Percentiles rank a stretch among this genome's conserved stretches.
These are phyloP conservation scores for Thripadectes ignobilis DNA, from an alignment of 2,797 vertebrate species.

Conservation along the genomic window DNA sequence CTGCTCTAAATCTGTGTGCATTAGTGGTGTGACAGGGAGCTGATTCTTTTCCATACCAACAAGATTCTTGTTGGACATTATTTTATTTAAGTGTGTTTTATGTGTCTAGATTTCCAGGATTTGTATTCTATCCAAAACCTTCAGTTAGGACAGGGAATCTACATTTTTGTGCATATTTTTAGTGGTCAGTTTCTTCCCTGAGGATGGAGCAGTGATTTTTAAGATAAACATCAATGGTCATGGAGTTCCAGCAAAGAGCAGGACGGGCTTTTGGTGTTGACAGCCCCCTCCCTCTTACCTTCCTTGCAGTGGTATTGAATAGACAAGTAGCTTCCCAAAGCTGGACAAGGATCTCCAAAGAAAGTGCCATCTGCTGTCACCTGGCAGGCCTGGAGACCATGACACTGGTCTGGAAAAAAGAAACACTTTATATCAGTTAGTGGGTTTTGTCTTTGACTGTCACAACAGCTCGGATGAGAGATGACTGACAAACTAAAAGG, in stretches of 20 bases:
- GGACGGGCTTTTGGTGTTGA: background rate
- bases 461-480: background rate
- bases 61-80: background rate
- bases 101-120: background rate
- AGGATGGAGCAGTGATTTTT: background rate
- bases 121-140: background rate
- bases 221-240: background rate
- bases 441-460: background rate
- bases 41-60: background rate
- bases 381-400: conserved; percentile 90
- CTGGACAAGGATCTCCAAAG: conserved; percentile 87
- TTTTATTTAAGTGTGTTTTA: background rate
- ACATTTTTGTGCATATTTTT: background rate
- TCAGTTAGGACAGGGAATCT: background rate
- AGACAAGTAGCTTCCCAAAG: conserved; percentile 88
- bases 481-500: background rate
- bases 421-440: background rate
- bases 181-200: background rate
- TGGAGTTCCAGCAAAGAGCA: background rate
- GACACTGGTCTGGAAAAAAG: conserved; percentile 82
- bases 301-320: conserved; percentile 89
- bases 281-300: conserved; percentile 76
- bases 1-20: background rate
- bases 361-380: conserved; percentile 78
- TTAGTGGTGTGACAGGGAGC: background rate